Conservation (phyloP, 2,888 invertebrate genomes). For the Drosophila nr. perissopoda region DNA sequence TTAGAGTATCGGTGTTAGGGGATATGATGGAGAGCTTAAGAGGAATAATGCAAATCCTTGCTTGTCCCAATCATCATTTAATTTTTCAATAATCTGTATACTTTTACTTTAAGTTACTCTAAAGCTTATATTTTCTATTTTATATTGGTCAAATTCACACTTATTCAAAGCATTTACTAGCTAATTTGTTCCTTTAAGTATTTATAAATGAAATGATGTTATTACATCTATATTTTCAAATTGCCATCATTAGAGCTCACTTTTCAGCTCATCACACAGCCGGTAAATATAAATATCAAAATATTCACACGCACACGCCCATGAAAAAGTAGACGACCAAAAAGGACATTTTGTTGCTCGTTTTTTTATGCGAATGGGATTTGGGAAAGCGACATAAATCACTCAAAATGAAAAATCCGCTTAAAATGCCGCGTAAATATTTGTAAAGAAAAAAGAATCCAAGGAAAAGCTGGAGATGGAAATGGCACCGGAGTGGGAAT, state of each 20-base stretch:
- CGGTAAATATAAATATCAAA: conserved; percentile 39
- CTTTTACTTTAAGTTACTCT: neutral
- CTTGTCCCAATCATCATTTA: neutral
- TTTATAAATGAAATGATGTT: neutral
- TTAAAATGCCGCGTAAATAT: conserved; percentile 80
- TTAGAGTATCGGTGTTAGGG: neutral
- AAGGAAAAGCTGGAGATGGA: conserved; percentile 23
- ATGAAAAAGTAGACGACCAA: conserved; percentile 22
- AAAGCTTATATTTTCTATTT: neutral
- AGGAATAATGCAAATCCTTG: neutral
- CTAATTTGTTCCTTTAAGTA: neutral
- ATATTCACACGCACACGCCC: conserved; percentile 21
- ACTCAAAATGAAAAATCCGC: conserved; percentile 79
- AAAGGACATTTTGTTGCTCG: conserved; percentile 49
- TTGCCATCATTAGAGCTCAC: conserved; percentile 79
- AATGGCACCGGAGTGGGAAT: neutral
- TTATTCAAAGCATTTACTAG: neutral
- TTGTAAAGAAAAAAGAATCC: conserved; percentile 70
- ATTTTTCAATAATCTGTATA: neutral
- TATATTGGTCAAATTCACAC: neutral
- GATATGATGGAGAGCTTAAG: neutral
- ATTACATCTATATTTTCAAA: conserved; percentile 17
- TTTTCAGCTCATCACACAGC: conserved; percentile 76
- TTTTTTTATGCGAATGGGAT: conserved; percentile 60
- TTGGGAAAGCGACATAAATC: conserved; percentile 75